Conservation (phyloP, 2,797 vertebrate species). For the Aulostomus chinensis region DNA sequence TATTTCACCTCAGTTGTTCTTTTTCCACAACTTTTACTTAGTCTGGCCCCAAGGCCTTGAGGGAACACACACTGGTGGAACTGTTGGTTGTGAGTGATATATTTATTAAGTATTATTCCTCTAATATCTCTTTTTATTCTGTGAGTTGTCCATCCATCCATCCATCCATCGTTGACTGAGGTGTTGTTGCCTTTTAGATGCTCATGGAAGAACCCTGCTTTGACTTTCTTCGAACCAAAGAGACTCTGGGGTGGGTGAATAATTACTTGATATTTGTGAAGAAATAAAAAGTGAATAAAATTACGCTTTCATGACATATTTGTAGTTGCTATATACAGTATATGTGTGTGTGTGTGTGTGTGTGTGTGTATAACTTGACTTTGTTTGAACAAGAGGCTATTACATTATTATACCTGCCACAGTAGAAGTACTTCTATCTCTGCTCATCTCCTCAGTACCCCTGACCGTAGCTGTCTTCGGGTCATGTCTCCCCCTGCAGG, state of each 20-base stretch:
- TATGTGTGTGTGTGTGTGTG: too few species aligned
- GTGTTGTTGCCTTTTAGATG: constrained; percentile 81
- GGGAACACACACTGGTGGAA: constrained; percentile 92
- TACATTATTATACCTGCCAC: too few species aligned
- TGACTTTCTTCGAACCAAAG: constrained; percentile 95
- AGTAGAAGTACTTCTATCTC: too few species aligned
- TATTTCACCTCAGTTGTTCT: background rate
- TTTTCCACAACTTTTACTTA: constrained; percentile 45
- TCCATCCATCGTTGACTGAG: background rate
- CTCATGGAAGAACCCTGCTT: constrained; percentile 99
- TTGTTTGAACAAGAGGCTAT: too few species aligned
- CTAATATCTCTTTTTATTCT: constrained; percentile 5
- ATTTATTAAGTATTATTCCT: background rate
- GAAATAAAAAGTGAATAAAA: too few species aligned
- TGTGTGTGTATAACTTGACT: too few species aligned
- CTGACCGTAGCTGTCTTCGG: background rate
- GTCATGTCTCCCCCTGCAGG: constrained; percentile 50
- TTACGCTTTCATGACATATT: too few species aligned
- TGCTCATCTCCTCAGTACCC: background rate
- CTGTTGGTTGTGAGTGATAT: constrained; percentile 89
- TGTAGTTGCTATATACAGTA: too few species aligned
- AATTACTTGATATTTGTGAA: too few species aligned
- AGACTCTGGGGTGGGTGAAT: constrained; percentile 91
- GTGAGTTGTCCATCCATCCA: background rate
- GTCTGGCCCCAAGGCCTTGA: constrained; percentile 89